These are phyloP conservation scores for Cuculus canorus DNA, from an alignment of 2,797 vertebrate genomes.

Conservation along the genomic window DNA sequence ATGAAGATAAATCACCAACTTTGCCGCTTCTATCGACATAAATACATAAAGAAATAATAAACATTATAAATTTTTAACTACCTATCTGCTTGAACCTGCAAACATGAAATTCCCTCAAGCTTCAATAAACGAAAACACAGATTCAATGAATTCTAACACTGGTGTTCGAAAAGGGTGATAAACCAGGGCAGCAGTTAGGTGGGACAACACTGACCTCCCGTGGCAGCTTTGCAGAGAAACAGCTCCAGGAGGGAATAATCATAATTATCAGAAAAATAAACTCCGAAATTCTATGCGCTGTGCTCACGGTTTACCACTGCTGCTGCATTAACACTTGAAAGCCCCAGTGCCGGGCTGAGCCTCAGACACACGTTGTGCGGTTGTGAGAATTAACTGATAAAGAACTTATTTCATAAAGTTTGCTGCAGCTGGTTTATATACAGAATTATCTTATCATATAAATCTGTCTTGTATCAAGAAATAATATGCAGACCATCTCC, in stretches of 20 bases:
- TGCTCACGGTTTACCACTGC: too few relatives aligned
- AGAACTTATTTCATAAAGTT: too few relatives aligned
- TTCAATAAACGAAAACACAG: slow-evolving; percentile 66
- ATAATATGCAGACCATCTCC: too few relatives aligned
- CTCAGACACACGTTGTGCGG: too few relatives aligned
- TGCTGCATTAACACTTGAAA: too few relatives aligned
- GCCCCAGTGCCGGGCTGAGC: too few relatives aligned
- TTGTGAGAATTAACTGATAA: too few relatives aligned
- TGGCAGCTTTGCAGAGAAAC: neutral
- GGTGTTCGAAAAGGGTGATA: slow-evolving; percentile 29
- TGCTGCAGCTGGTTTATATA: too few relatives aligned
- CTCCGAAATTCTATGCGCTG: too few relatives aligned
- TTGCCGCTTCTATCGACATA: slow-evolving; percentile 47
- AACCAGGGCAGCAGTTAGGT: neutral
- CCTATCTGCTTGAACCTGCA: slow-evolving; percentile 47
- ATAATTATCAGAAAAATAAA: too few relatives aligned
- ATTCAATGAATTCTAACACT: slow-evolving; percentile 69
- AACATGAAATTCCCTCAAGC: slow-evolving; percentile 47
- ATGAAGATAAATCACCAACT: slow-evolving; percentile 50
- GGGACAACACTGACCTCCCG: slow-evolving; percentile 63
- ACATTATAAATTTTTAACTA: slow-evolving; percentile 59
- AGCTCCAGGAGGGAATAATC: neutral
- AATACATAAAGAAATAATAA: slow-evolving; percentile 65
- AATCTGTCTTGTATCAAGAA: too few relatives aligned
- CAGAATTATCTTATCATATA: too few relatives aligned